Conservation (phyloP, 2,113 vertebrate species). For the Puffinus mauretanicus region DNA sequence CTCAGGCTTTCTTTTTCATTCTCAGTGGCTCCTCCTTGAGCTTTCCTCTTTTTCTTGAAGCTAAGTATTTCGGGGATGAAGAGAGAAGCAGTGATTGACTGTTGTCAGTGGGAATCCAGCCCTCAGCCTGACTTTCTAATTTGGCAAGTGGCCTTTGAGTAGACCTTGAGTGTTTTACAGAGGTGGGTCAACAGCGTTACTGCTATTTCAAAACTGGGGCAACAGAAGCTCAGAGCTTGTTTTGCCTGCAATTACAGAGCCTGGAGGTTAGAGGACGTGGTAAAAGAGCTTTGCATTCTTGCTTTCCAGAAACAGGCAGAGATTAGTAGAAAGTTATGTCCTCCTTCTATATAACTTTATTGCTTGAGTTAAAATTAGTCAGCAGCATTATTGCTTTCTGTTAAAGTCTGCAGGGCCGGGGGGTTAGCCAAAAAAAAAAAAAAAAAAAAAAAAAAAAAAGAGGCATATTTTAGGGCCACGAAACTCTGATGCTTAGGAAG, state of each 20-base stretch:
- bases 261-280: background rate
- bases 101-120: background rate
- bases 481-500: background rate
- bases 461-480: background rate
- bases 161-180: background rate
- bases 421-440: background rate
- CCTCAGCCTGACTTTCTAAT: background rate
- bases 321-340: background rate
- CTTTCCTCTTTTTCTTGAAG: background rate
- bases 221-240: background rate
- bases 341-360: background rate
- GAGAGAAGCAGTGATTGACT: background rate
- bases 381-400: background rate
- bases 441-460: background rate
- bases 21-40: background rate
- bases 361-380: background rate
- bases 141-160: background rate
- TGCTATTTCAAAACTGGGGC: conserved; percentile 1
- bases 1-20: background rate
- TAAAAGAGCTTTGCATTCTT: background rate
- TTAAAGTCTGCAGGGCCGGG: background rate
- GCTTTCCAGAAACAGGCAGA: background rate
- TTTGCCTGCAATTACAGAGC: background rate
- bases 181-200: background rate
- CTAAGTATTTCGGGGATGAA: background rate